Base-by-base conservation (phyloP, 2,113 vertebrate genomes). In the Hystrix cristata region DNA sequence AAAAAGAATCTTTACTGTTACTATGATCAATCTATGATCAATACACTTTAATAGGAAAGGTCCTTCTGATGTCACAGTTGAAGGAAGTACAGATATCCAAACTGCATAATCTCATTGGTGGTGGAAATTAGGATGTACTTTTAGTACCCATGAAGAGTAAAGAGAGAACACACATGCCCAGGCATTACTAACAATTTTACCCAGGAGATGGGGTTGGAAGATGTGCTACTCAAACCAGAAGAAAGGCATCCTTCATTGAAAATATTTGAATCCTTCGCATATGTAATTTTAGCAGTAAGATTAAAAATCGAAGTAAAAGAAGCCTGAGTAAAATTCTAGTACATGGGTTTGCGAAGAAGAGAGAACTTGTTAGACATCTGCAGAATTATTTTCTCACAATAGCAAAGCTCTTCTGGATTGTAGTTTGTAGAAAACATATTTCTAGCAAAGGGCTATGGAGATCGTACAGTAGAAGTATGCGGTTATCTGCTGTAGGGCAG, bases 11-110 rank as follows among this genome's bases (percentile, higher is more conserved):
- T 27, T 48, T 38, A n/a, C 0, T 21, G 3, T 57, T 84, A 51
- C 86, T 69, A 46, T 34, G 59, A 69, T 79, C 60, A 74, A 62
- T 59, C 86, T 69, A 46, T 34, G 59, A 69, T 79, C 60, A 74
- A 62, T 59, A 74, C 16, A 46, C 16, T 82, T 76, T 81, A 48
- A 85, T 74, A 81, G 67, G 38, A 71, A 94, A 71, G 51, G 14
- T 16, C 48, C 51, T 86, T 83, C 31, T 27, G 57, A 80, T 92
- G 65, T 43, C 82, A 89, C n/a, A 59, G 59, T 85, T 53, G 84
- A 71, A 71, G 85, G 18, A 76, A 60, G 60, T 48, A 43, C 7
- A 65, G 83, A 67, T 34, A n/a, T 1, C 38, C n/a, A 64, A 34
- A 82, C 23, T 19, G 4, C 23, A 29, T 53, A 1, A 48, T 21